Base-by-base conservation (phyloP, 2,888 invertebrate genomes). In the Allophyes oxyacanthae region DNA sequence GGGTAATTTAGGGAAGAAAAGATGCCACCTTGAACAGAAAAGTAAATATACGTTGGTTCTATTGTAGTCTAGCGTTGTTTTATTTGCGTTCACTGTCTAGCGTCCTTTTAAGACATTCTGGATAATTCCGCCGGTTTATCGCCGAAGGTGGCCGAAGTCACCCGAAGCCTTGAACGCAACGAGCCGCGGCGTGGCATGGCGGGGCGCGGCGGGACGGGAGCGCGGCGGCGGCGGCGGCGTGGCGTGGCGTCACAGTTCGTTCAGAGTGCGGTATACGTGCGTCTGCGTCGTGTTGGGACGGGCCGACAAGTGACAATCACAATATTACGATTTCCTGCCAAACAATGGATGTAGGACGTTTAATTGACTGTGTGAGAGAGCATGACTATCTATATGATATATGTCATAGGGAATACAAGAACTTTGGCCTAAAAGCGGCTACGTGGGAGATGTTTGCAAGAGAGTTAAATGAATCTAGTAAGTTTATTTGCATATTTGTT, bases 341-440 rank as follows among this genome's bases (percentile, higher is more conserved):
- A 50, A 38, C 33, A 72, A n/a, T 74, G 54, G 72, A 75, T 43
- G 73, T 74, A 3, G 69, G 59, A 56, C 59, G 40, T 20, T 56
- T 78, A 26, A 76, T 78, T 11, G 60, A 73, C 36, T 64, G 54
- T 34, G 76, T 78, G 2, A 65, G 44, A 48, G 30, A 46, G 41
- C 58, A 78, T 34, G 66, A 46, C 6, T 73, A 48, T 34, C 15
- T 78, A 1, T 78, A 77, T 57, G 73, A 78, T 33, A 28, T 64
- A 13, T 57, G 53, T 11, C 73, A 78, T 46, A 64, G 44, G 14
- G 66, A 75, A 9, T 78, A 77, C 40, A 78, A 78, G 44, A 75
- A 78, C 37, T 50, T 68, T 8, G 48, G 55, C 11, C 54, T 77
- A 15, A 78, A 78, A 57, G 41, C 50, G 26, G 46, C 36, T 11